phyloP scores from a whole-genome alignment of 2,113 vertebrate genomes.

The Forbesichthys agassizii region DNA sequence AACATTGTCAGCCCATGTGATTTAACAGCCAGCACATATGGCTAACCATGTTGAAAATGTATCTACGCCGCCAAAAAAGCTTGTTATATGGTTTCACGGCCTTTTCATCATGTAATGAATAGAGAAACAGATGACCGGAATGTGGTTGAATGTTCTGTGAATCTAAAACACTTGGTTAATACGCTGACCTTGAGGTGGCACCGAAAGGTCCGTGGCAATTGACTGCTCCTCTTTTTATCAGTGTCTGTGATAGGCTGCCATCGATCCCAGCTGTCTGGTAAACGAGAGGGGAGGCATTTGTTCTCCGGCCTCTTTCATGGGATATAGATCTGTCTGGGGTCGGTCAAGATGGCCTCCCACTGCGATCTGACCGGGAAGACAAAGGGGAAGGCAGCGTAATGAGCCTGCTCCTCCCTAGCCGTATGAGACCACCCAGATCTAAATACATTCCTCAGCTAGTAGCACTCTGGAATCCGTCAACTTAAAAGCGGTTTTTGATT shows the following conservation, averaged over 20 bases:
- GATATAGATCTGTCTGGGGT: constrained; percentile 50
- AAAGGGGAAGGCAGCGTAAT: constrained; percentile 18
- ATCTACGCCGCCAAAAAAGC: too few species aligned
- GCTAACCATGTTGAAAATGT: too few species aligned
- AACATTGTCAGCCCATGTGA: too few species aligned
- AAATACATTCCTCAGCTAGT: too few species aligned
- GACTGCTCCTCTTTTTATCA: constrained; percentile 51
- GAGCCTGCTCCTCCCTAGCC: not conserved
- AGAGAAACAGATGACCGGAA: not conserved
- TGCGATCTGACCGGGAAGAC: constrained; percentile 47
- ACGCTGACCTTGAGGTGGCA: constrained; percentile 47
- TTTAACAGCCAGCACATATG: too few species aligned
- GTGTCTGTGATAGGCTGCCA: constrained; percentile 56
- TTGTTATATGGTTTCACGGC: too few species aligned
- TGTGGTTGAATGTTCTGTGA: not conserved
- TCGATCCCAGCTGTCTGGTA: constrained; percentile 56
- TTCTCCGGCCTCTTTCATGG: constrained; percentile 48
- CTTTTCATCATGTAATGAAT: not conserved
- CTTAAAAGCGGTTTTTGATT: too few species aligned
- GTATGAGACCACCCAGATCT: too few species aligned
- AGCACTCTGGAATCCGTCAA: too few species aligned
- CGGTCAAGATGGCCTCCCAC: constrained; percentile 33
- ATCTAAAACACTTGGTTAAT: constrained; percentile 5
- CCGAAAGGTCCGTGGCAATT: constrained; percentile 34
- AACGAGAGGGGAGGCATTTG: constrained; percentile 56